Evolutionary conservation across 1,140 invertebrate genomes (phyloP).

Genomic region (Trinorchestia longiramus): DNA sequence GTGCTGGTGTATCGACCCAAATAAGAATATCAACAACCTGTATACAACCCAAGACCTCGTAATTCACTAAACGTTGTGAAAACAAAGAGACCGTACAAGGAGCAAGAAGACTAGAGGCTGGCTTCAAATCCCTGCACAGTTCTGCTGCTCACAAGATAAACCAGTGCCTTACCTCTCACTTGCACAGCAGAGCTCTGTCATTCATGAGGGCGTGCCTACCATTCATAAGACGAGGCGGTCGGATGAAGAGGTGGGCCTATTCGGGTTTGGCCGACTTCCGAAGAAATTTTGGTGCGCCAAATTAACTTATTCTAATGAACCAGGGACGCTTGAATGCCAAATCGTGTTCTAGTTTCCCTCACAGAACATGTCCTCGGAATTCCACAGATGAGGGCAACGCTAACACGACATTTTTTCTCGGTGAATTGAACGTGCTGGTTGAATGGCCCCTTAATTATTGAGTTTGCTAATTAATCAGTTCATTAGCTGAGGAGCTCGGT

Average conservation of each 20-base stretch:
- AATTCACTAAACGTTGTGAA: not conserved
- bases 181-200: not conserved
- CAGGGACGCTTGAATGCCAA: constrained; percentile 1
- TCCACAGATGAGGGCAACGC: constrained; percentile 2
- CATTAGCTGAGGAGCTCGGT: not conserved
- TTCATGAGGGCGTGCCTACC: not conserved
- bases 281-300: not conserved
- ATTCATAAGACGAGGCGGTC: not conserved
- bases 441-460: not conserved
- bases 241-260: not conserved
- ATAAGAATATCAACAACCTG: too few species aligned
- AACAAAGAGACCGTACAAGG: not conserved
- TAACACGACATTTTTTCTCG: constrained; percentile 1
- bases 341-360: not conserved
- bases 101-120: not conserved
- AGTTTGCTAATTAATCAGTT: constrained; percentile 2
- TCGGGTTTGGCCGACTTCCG: not conserved
- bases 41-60: not conserved
- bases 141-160: not conserved
- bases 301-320: constrained; percentile 49
- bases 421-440: not conserved
- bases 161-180: not conserved
- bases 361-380: not conserved
- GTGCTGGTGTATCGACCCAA: too few species aligned
- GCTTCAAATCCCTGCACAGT: not conserved